Evolutionary conservation across 2,797 vertebrate species (phyloP).

Genomic region (Alosa sapidissima): DNA sequence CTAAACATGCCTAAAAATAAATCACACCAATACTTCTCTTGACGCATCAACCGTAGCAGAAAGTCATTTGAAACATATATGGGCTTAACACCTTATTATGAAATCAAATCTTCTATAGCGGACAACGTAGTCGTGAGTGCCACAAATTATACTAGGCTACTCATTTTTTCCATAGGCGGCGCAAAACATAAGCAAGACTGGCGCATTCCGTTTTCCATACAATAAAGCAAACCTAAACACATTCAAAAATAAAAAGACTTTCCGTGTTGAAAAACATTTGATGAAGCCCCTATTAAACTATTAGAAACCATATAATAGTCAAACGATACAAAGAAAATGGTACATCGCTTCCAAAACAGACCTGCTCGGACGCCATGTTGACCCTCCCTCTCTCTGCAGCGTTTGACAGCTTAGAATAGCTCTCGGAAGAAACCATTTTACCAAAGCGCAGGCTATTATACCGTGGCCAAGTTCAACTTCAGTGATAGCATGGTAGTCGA

Average conservation of each 20-base stretch:
- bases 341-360: conserved; percentile 65
- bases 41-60: neutral
- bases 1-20: conserved; percentile 75
- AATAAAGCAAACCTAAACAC: neutral
- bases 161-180: conserved; percentile 19
- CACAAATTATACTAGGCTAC: neutral
- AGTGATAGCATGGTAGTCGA: neutral
- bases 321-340: conserved; percentile 40
- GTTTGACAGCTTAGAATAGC: conserved; percentile 46
- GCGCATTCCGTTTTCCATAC: neutral
- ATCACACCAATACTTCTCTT: conserved; percentile 42
- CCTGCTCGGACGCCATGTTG: conserved; percentile 85
- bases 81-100: neutral
- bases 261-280: neutral
- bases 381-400: conserved; percentile 66
- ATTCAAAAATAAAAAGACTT: neutral
- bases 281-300: neutral
- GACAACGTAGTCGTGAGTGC: neutral
- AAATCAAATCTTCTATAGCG: neutral
- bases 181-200: neutral
- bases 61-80: neutral
- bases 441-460: neutral
- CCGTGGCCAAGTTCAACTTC: neutral
- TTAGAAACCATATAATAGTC: neutral
- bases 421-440: conserved; percentile 62